A percentile compares a stretch with the other conserved stretches of the same genome.
Conservation (phyloP, 2,113 vertebrate species). For the Dicaeum eximium region DNA sequence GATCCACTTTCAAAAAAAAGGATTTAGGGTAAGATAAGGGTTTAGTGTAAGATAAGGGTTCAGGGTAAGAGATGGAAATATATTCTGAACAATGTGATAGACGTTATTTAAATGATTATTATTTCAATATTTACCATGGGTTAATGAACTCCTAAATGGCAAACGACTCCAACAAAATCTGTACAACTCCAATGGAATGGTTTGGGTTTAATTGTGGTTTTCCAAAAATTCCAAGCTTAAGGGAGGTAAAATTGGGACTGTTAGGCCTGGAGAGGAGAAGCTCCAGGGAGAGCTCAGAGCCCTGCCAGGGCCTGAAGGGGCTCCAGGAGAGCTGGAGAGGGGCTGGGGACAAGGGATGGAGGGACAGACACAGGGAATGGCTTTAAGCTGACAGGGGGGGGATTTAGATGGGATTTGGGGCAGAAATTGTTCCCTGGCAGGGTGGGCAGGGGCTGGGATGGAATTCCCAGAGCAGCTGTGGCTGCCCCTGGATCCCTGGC, state of each 20-base stretch:
- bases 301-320: neutral
- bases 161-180: neutral
- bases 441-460: neutral
- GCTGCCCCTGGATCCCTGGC: neutral
- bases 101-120: neutral
- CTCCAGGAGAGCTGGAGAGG: neutral
- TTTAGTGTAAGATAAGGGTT: neutral
- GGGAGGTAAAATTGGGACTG: neutral
- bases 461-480: neutral
- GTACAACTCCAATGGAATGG: neutral
- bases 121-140: neutral
- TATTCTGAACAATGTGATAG: no score
- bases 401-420: neutral
- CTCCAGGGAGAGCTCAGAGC: neutral
- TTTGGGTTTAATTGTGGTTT: neutral
- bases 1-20: neutral
- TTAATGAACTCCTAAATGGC: neutral
- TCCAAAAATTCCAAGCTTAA: neutral
- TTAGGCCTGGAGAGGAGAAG: neutral
- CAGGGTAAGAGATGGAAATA: neutral
- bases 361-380: neutral
- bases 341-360: neutral
- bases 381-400: accelerated
- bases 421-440: neutral
- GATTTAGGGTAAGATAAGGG: neutral